These are phyloP conservation scores for Gobio occitaniae DNA, from an alignment of 2,797 vertebrate genomes.

Conservation along the genomic window DNA sequence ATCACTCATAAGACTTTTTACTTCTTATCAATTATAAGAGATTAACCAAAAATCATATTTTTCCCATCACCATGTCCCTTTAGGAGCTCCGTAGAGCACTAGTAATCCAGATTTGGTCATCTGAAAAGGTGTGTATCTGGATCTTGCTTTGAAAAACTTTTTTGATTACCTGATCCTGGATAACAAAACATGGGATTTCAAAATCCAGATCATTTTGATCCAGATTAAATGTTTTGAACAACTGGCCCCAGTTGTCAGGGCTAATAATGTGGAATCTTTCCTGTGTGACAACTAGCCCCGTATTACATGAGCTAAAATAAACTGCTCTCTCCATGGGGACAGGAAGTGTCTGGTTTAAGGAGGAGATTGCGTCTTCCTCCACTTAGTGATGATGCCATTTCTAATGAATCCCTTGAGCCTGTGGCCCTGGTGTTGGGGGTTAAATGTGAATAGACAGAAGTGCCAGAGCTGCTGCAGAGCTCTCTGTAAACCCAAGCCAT, in stretches of 20 bases:
- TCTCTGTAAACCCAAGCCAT: constrained; percentile 54
- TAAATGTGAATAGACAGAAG: constrained; percentile 61
- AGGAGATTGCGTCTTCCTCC: not conserved
- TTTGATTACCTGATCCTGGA: too few species aligned
- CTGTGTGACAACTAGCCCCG: not conserved
- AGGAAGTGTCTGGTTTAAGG: not conserved
- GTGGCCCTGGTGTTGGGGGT: constrained; percentile 51
- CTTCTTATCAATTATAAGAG: too few species aligned
- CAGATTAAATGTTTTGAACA: too few species aligned
- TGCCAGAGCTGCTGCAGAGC: constrained; percentile 47
- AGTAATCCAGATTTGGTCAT: too few species aligned
- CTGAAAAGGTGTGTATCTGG: too few species aligned
- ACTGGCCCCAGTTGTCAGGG: not conserved
- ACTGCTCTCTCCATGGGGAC: not conserved
- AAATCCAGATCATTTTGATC: too few species aligned
- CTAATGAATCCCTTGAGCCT: constrained; percentile 32
- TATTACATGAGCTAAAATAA: not conserved
- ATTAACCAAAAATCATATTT: too few species aligned
- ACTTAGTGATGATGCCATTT: constrained; percentile 28
- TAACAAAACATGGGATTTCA: too few species aligned
- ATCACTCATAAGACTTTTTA: too few species aligned
- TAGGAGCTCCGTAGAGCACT: too few species aligned
- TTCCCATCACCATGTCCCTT: too few species aligned
- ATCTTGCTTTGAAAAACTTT: too few species aligned
- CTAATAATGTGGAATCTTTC: not conserved